A percentile compares a stretch with the other conserved stretches of the same genome.
phyloP scores from a whole-genome alignment of 2,113 vertebrate genomes.

The Clupea harengus region DNA sequence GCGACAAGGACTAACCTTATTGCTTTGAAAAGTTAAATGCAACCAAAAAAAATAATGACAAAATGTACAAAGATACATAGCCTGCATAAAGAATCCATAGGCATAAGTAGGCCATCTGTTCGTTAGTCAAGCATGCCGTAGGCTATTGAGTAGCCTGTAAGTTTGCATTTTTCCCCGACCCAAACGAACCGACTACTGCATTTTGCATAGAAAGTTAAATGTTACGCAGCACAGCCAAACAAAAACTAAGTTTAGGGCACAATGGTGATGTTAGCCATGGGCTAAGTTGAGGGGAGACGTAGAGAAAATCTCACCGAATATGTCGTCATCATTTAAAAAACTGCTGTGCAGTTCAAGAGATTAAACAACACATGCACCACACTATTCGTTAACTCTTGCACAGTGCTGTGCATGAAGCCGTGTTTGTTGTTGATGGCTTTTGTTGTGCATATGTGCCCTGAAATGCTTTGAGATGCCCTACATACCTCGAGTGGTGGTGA shows the following conservation, averaged over 20 bases:
- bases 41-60: not conserved
- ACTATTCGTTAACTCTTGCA: not conserved
- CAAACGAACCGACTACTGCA: not conserved
- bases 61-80: not conserved
- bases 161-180: not conserved
- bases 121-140: not conserved
- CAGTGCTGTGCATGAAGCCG: not conserved
- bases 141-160: not conserved
- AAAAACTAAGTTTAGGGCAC: not conserved
- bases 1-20: not conserved
- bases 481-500: slow-evolving; percentile 15
- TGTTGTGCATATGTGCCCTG: not conserved
- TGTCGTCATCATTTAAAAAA: slow-evolving; percentile 21
- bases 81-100: not conserved
- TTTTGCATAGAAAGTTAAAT: not conserved
- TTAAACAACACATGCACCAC: not conserved
- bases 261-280: not conserved
- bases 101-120: not conserved
- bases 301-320: not conserved
- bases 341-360: not conserved
- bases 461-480: slow-evolving; percentile 3
- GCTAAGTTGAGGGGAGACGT: not conserved
- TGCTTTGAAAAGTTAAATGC: not conserved
- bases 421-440: not conserved
- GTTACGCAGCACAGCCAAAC: not conserved